Base-by-base conservation (phyloP, 2,113 vertebrate genomes). In the Ceyx melanurus region DNA sequence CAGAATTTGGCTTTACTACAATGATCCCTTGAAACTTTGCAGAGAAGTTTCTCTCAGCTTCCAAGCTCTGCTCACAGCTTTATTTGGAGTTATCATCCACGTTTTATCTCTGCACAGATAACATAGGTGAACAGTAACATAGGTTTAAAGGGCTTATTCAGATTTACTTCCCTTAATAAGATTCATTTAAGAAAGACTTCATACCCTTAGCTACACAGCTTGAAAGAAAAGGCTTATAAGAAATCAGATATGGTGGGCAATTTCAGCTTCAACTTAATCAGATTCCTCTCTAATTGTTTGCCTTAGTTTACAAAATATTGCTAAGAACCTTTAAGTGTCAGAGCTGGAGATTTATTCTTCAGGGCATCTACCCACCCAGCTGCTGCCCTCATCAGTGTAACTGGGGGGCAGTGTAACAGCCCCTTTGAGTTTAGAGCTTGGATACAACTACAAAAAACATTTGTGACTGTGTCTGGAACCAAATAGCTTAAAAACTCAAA, bases 21-120 rank as follows among this genome's bases (percentile, higher is more conserved):
- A 14, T 10, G 48, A 87, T 19, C 43, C 78, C 93, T 91, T 92
- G 89, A 88, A 91, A 74, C 15, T 89, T 64, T 87, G n/a, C 87
- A 70, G 58, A 50, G 58, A 76, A 79, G 73, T 79, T 50, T 89
- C 50, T 68, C 62, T 35, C 58, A 58, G 50, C 35, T 87, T 89
- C 87, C 37, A 92, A 31, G 46, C 61, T 70, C 74, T 93, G 58
- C 54, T 54, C 67, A 62, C 81, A 76, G 54, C 62, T 92, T 91
- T 73, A 72, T 82, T 93, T 73, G 54, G 23, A 80, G 16, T 58
- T 73, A 61, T 33, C 46, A 65, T 54, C 45, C 29, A 29, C 20
- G 11, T 48, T 70, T 54, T 82, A 1, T 45, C 71, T 91, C 67
- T 79, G 62, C 31, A 79, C n/a, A 85, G 71, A 82, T 73, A 93